Percentiles rank a stretch among this genome's conserved stretches.
Evolutionary conservation across 2,113 vertebrate species (phyloP).

Genomic region (Lichenostomus cassidix): DNA sequence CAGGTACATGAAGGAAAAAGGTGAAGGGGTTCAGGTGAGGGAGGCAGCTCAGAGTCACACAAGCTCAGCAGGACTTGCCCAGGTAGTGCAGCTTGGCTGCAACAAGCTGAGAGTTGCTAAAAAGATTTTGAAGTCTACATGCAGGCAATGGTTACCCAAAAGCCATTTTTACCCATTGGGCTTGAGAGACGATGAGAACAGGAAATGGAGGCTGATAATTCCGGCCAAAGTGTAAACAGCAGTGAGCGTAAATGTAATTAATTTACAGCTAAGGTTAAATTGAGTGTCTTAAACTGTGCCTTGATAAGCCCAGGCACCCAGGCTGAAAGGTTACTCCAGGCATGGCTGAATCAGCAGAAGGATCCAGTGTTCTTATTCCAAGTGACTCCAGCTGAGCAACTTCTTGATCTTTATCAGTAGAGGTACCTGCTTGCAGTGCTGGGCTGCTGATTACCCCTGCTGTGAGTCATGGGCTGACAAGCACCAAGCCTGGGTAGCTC

Average conservation of each 20-base stretch:
- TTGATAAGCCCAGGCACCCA: background rate
- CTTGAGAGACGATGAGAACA: background rate
- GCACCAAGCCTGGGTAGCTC: background rate
- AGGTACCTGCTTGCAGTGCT: background rate
- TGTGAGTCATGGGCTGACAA: background rate
- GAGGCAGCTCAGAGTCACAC: background rate
- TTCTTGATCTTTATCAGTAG: background rate
- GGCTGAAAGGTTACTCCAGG: background rate
- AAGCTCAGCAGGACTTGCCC: background rate
- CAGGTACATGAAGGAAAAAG: background rate
- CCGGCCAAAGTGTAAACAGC: background rate
- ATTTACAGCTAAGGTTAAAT: background rate
- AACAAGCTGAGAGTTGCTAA: background rate
- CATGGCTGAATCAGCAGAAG: background rate
- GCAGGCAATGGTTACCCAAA: background rate
- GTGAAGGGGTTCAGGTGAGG: background rate
- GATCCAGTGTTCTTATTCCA: background rate
- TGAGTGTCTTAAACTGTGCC: background rate
- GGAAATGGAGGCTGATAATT: background rate
- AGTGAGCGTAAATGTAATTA: background rate
- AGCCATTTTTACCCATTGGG: background rate
- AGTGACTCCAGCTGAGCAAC: background rate
- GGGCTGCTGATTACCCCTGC: background rate
- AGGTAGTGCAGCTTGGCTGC: background rate
- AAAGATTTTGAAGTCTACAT: background rate